These are phyloP conservation scores for Phrynocephalus guinanensis DNA, from an alignment of 2,797 vertebrate species.

Conservation along the genomic window DNA sequence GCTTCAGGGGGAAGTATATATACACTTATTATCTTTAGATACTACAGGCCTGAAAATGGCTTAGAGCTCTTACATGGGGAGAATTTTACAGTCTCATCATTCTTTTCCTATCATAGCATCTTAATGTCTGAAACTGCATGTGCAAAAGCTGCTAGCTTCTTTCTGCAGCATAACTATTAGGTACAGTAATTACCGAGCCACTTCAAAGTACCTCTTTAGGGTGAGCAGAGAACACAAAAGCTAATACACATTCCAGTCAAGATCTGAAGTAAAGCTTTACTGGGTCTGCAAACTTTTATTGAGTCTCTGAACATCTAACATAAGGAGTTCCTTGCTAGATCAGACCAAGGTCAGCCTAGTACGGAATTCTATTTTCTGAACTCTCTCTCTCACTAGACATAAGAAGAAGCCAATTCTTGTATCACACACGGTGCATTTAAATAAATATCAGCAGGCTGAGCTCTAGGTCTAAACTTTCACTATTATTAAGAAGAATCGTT, in stretches of 20 bases:
- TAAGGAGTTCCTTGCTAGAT: not conserved
- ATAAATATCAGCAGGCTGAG: not conserved
- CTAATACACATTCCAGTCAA: not conserved
- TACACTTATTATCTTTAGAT: not conserved
- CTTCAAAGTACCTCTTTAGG: slow-evolving; percentile 11
- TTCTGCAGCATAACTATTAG: not conserved
- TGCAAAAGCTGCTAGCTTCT: not conserved
- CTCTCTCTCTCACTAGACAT: not conserved
- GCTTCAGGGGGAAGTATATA: too few species aligned
- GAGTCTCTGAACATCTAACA: slow-evolving; percentile 1
- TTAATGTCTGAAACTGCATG: slow-evolving; percentile 10
- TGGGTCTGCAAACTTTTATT: not conserved
- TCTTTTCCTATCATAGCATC: not conserved
- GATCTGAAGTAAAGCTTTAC: not conserved
- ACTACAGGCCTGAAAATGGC: not conserved
- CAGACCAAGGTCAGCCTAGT: slow-evolving; percentile 1
- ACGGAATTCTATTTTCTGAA: not conserved
- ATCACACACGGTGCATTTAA: not conserved
- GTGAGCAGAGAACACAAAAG: not conserved
- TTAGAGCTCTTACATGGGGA: not conserved
- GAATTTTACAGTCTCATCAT: not conserved
- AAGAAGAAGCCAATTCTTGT: not conserved
- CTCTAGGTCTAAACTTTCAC: not conserved
- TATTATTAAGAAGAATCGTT: not conserved
- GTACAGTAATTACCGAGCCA: slow-evolving; percentile 1